Conservation (phyloP, 2,888 invertebrate species). For the Dryococelus australis region DNA sequence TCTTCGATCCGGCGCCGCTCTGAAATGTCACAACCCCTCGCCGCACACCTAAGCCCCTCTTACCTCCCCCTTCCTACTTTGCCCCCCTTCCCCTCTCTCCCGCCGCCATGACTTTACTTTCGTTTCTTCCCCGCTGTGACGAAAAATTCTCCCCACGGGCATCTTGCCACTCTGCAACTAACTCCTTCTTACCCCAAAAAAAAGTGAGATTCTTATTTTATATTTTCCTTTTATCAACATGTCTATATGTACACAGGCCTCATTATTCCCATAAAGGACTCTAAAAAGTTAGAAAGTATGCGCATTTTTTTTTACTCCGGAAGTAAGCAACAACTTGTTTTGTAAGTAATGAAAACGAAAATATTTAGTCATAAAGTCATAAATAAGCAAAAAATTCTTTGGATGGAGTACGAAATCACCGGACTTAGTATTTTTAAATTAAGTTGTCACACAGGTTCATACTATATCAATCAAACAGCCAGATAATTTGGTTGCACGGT, state of each 20-base stretch:
- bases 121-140: not conserved
- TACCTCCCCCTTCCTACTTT: not conserved
- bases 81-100: not conserved
- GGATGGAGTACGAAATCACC: too few species aligned
- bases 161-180: not conserved
- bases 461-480: too few species aligned
- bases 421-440: too few species aligned
- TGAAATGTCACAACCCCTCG: not conserved
- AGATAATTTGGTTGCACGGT: too few species aligned
- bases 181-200: not conserved
- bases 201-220: not conserved
- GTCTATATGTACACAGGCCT: not conserved
- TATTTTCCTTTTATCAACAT: not conserved
- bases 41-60: not conserved
- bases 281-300: not conserved
- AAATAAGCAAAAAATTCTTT: too few species aligned
- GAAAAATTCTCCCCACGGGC: not conserved
- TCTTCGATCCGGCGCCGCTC: not conserved
- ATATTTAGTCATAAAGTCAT: too few species aligned
- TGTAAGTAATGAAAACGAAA: too few species aligned
- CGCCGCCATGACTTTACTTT: not conserved
- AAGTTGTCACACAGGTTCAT: too few species aligned
- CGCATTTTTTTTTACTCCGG: too few species aligned
- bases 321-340: too few species aligned
- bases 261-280: not conserved